These are phyloP conservation scores for Hystrix brachyura DNA, from an alignment of 2,113 vertebrate species.

Conservation along the genomic window DNA sequence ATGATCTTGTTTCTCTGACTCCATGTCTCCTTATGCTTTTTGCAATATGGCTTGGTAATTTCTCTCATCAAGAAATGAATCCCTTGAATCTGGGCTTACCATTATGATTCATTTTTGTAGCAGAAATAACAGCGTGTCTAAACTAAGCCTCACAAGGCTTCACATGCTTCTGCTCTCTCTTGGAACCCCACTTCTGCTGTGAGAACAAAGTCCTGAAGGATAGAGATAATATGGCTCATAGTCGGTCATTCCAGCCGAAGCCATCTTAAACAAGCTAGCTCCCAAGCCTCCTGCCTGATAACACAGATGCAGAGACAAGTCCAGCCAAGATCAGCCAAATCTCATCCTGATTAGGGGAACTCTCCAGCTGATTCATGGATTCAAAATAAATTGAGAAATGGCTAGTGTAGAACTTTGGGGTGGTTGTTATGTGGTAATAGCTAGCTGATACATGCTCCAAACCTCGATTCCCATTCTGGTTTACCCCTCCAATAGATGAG, in stretches of 20 bases:
- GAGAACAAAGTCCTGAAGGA: background rate
- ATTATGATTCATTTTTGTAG: background rate
- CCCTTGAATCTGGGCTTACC: background rate
- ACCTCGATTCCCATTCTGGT: background rate
- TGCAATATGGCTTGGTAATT: background rate
- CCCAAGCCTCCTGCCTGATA: background rate
- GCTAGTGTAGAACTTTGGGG: background rate
- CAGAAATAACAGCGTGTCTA: background rate
- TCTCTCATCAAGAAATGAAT: background rate
- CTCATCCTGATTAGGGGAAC: background rate
- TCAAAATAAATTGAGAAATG: slow-evolving; percentile 14
- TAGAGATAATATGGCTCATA: background rate
- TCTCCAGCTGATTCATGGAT: background rate
- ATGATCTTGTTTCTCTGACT: background rate
- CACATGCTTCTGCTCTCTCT: background rate
- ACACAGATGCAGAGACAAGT: background rate
- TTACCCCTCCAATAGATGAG: background rate
- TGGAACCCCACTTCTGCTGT: background rate
- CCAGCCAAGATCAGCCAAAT: background rate
- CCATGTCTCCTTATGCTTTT: background rate
- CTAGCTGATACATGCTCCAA: background rate
- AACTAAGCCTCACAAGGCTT: background rate
- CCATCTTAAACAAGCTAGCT: background rate
- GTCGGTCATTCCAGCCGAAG: background rate
- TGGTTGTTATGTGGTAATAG: background rate